phyloP scores from a whole-genome alignment of 1,140 invertebrate species.

The Drosophila kurseongensis region DNA sequence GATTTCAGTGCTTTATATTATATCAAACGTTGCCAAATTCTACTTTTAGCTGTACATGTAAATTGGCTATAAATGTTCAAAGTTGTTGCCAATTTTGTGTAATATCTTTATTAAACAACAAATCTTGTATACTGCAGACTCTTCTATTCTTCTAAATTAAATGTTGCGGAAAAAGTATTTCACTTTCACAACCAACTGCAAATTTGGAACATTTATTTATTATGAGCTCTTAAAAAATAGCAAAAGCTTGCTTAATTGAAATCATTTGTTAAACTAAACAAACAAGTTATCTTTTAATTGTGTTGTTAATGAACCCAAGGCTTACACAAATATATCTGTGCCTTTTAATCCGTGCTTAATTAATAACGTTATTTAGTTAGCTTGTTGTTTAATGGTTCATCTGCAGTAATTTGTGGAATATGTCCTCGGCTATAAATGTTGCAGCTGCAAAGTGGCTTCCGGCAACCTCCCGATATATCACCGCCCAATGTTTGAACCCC shows the following conservation, averaged over 20 bases:
- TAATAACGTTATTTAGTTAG: not conserved
- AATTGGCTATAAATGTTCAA: not conserved
- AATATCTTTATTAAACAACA: not conserved
- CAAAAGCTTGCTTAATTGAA: not conserved
- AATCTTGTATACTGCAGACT: not conserved
- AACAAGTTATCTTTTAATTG: not conserved
- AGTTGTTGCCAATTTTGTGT: not conserved
- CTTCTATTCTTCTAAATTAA: no score
- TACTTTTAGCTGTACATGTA: slow-evolving; percentile 3
- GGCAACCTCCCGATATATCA: slow-evolving; percentile 3
- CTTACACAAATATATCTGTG: slow-evolving; percentile 2
- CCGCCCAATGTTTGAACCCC: not conserved
- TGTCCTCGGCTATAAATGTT: not conserved
- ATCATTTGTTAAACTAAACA: not conserved
- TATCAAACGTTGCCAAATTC: slow-evolving; percentile 2
- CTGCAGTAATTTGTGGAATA: not conserved
- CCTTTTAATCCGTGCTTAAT: not conserved
- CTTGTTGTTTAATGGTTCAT: not conserved
- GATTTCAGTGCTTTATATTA: not conserved
- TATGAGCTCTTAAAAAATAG: not conserved
- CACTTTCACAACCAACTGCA: not conserved
- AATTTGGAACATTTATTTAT: no score
- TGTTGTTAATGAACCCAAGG: slow-evolving; percentile 1
- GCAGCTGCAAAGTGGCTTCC: slow-evolving; percentile 1
- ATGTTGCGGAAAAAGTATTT: no score